phyloP scores from a whole-genome alignment of 2,888 invertebrate genomes.

The Abrostola tripartita region DNA sequence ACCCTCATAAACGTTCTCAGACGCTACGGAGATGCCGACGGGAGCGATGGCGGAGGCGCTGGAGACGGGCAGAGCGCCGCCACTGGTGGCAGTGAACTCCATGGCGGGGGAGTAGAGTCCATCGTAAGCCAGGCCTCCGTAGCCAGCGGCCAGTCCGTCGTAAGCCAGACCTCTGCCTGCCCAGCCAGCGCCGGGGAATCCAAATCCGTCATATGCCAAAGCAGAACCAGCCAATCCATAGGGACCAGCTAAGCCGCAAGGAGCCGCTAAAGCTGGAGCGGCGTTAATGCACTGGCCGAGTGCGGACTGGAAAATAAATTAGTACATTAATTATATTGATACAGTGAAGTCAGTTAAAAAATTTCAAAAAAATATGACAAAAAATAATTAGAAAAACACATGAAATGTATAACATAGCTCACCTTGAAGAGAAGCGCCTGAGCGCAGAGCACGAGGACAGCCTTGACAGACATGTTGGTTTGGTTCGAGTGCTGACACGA shows the following conservation, averaged over 20 bases:
- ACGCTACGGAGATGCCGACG: conserved; percentile 65
- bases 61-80: conserved; percentile 65
- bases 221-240: not conserved
- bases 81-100: conserved; percentile 62
- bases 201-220: conserved; percentile 16
- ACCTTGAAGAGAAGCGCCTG: no score
- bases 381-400: no score
- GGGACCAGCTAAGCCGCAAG: conserved; percentile 24
- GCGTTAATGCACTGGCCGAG: conserved; percentile 48
- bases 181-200: conserved; percentile 34
- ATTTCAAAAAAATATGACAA: no score
- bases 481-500: no score
- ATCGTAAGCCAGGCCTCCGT: conserved; percentile 25
- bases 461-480: no score
- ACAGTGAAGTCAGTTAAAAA: no score
- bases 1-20: conserved; percentile 71
- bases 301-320: conserved; percentile 36
- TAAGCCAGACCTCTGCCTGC: conserved; percentile 2
- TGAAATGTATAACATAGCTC: conserved; percentile 4
- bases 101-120: conserved; percentile 44
- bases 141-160: conserved; percentile 13
- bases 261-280: conserved; percentile 19
- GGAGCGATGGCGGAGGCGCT: conserved; percentile 67
- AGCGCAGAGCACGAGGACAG: no score
- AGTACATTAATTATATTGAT: no score